Evolutionary conservation across 2,113 vertebrate genomes (phyloP).

Genomic region (Struthio camelus): DNA sequence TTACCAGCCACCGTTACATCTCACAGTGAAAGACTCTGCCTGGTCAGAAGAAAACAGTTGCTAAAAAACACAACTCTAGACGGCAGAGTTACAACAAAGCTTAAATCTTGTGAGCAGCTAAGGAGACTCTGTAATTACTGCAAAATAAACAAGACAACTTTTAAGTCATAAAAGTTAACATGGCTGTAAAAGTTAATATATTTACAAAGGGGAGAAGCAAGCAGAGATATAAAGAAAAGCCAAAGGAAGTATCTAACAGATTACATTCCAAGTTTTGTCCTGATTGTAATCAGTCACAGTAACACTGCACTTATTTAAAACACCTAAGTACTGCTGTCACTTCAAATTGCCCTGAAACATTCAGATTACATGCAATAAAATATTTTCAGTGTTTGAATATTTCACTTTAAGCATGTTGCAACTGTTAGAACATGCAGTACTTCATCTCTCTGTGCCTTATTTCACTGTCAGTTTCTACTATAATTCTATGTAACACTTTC

Average conservation of each 20-base stretch:
- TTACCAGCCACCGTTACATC: neutral
- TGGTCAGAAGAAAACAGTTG: neutral
- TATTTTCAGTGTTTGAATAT: neutral
- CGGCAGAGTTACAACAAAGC: neutral
- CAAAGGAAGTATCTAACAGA: conserved; percentile 21
- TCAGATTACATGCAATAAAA: neutral
- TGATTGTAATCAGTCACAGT: conserved; percentile 27
- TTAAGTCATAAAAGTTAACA: neutral
- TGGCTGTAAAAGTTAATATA: conserved; percentile 12
- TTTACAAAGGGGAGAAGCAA: conserved; percentile 38
- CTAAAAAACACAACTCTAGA: neutral
- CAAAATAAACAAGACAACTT: conserved; percentile 37
- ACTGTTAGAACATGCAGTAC: neutral
- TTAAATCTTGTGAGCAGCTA: neutral
- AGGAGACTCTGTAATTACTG: neutral
- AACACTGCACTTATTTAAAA: conserved; percentile 32
- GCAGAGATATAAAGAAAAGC: conserved; percentile 5
- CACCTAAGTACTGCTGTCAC: neutral
- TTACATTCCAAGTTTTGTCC: conserved; percentile 3
- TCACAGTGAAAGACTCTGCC: neutral
- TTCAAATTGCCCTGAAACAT: neutral
- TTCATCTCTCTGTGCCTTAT: neutral
- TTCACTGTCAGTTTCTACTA: neutral
- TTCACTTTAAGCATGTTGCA: neutral
- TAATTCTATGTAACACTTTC: neutral